Evolutionary conservation across 1,140 invertebrate species (phyloP).

Genomic region (Aphaenogaster ashmeadi): DNA sequence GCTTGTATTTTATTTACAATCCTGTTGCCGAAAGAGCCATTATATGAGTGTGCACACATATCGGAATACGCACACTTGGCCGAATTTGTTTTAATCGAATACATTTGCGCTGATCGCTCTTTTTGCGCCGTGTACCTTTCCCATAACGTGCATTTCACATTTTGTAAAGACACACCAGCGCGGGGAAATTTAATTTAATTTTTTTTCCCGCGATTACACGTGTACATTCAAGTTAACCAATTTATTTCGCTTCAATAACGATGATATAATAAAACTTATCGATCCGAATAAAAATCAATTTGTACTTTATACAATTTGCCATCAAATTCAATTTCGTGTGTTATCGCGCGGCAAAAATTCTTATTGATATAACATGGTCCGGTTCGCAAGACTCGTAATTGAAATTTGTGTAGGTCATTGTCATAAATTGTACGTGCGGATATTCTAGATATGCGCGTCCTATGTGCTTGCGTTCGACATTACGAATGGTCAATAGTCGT

Average conservation of each 20-base stretch:
- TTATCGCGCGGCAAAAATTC: constrained; percentile 28
- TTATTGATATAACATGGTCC: constrained; percentile 15
- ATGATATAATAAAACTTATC: constrained; percentile 50
- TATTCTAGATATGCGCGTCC: constrained; percentile 6
- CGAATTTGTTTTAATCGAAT: constrained; percentile 53
- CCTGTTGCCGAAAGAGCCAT: constrained; percentile 26
- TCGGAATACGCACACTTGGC: not conserved
- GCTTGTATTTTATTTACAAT: constrained; percentile 59
- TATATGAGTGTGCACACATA: constrained; percentile 15
- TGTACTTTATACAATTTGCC: constrained; percentile 17
- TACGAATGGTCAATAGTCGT: constrained; percentile 5
- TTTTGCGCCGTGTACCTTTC: not conserved
- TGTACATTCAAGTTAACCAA: constrained; percentile 35
- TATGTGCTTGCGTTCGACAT: constrained; percentile 1
- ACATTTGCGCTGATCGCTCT: constrained; percentile 13
- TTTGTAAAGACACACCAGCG: constrained; percentile 25
- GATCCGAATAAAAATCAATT: constrained; percentile 49
- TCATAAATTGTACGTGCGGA: not conserved
- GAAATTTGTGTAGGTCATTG: constrained; percentile 37
- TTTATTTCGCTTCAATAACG: constrained; percentile 49
- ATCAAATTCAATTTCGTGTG: constrained; percentile 29
- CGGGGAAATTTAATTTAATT: constrained; percentile 36
- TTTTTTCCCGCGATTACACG: constrained; percentile 22
- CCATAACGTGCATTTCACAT: not conserved
- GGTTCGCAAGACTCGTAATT: constrained; percentile 6